These are phyloP conservation scores for Drosophila parabipectinata DNA, from an alignment of 1,140 invertebrate genomes.

Conservation along the genomic window DNA sequence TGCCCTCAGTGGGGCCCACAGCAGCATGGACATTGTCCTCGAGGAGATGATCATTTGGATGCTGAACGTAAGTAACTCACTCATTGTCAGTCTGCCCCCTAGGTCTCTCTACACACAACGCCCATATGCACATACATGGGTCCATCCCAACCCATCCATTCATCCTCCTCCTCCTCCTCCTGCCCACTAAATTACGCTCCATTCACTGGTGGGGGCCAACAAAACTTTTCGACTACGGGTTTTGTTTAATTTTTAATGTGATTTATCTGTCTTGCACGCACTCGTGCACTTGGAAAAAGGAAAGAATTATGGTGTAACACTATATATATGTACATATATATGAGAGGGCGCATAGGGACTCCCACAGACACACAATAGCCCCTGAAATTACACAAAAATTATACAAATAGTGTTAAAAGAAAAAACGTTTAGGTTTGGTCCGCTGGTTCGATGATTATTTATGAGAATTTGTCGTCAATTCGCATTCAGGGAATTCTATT, in stretches of 20 bases:
- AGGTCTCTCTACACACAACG: too few relatives aligned
- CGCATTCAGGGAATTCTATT: neutral
- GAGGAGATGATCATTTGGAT: conserved; percentile 72
- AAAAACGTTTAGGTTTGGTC: neutral
- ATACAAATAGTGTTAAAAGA: too few relatives aligned
- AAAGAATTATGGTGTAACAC: conserved; percentile 2
- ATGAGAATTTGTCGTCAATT: neutral
- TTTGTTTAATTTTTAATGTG: conserved; percentile 80
- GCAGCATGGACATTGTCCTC: conserved; percentile 64
- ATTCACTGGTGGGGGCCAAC: conserved; percentile 1
- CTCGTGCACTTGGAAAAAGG: conserved; percentile 8
- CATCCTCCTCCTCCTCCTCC: neutral
- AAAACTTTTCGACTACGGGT: conserved; percentile 36
- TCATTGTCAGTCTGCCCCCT: neutral
- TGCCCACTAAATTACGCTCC: conserved; percentile 17
- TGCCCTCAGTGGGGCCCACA: conserved; percentile 59
- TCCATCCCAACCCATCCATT: too few relatives aligned
- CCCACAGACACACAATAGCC: too few relatives aligned
- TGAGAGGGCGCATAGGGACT: too few relatives aligned
- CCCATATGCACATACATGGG: too few relatives aligned
- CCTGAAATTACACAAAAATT: neutral
- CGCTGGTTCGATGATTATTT: neutral
- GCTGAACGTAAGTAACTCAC: conserved; percentile 67
- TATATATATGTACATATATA: too few relatives aligned
- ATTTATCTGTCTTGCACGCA: conserved; percentile 71